phyloP scores from a whole-genome alignment of 2,797 vertebrate genomes.

The Silurus aristotelis region DNA sequence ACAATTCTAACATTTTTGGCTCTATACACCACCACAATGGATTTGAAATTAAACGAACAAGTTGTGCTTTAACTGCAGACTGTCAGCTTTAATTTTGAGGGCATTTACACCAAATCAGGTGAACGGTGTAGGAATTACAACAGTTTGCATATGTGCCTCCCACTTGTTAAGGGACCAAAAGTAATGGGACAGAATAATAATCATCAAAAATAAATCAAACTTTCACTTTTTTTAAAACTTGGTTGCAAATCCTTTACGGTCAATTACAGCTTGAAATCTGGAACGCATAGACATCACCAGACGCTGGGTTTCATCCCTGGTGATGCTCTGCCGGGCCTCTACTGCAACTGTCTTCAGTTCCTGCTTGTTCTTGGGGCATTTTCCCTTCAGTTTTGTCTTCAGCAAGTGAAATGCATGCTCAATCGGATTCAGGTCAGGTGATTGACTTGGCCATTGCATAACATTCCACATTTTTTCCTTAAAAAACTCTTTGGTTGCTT shows the following conservation, averaged over 20 bases:
- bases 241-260: background rate
- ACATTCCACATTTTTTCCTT: background rate
- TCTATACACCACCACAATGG: too few species aligned
- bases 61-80: too few species aligned
- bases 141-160: constrained; percentile 28
- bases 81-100: background rate
- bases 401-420: background rate
- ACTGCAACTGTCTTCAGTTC: background rate
- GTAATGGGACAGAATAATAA: too few species aligned
- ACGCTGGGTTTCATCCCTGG: background rate
- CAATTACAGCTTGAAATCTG: background rate
- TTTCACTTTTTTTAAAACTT: background rate
- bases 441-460: background rate
- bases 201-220: too few species aligned
- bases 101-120: constrained; percentile 40
- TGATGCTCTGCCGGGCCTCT: background rate
- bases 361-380: background rate
- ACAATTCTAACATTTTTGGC: too few species aligned
- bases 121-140: constrained; percentile 41
- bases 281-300: background rate
- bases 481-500: background rate
- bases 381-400: background rate
- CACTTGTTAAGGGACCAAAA: background rate
- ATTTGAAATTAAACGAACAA: too few species aligned
- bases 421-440: background rate